Evolutionary conservation across 2,113 vertebrate species (phyloP), one percentile per base, ranked within the genome.

Genomic region (Cariama cristata): DNA sequence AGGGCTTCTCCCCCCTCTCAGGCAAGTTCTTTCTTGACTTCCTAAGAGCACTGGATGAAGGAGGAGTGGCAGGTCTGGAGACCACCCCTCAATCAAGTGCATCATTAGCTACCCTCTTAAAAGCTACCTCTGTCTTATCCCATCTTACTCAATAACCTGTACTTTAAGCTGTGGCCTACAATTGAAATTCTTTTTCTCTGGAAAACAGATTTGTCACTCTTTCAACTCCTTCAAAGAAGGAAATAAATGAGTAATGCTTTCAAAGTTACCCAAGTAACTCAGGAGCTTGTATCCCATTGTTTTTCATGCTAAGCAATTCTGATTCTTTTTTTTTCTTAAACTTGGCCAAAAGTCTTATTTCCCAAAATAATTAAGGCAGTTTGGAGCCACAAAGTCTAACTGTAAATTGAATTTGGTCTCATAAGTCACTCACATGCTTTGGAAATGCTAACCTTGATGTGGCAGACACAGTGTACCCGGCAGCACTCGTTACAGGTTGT

Each of bases 321-420:
- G 38, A 38, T 50, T 74, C 53, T 40, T 24, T 22, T 47, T n/a
- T 72, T 74, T 73, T 47, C 40, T 47, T 6, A 21, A 47, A 71
- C 44, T 81, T 89, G 72, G 59, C 64, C 33, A n/a, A 79, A 85
- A 86, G 33, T 81, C 73, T 89, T 4, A 85, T 91, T 96, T 91
- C 56, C 60, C 4, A 52, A 87, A 89, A 84, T 87, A 88, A 88
- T 86, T 86, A 75, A 50, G 42, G 30, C 4, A 2, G 27, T 87
- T 91, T 75, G 91, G 80, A 95, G 64, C 52, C 91, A 85, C 19
- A 53, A 64, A 94, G 73, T 91, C 91, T 79, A 69, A 60, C 67
- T 81, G 24, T 32, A 88, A 92, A 90, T 59, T 79, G 82, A 90
- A 85, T 86, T 93, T 86, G 35, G 13, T 81, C 83, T 74, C 58